A percentile compares a stretch with the other conserved stretches of the same genome.
These are phyloP conservation scores for Pelecanoides urinatrix DNA, from an alignment of 2,113 vertebrate genomes.

Conservation along the genomic window DNA sequence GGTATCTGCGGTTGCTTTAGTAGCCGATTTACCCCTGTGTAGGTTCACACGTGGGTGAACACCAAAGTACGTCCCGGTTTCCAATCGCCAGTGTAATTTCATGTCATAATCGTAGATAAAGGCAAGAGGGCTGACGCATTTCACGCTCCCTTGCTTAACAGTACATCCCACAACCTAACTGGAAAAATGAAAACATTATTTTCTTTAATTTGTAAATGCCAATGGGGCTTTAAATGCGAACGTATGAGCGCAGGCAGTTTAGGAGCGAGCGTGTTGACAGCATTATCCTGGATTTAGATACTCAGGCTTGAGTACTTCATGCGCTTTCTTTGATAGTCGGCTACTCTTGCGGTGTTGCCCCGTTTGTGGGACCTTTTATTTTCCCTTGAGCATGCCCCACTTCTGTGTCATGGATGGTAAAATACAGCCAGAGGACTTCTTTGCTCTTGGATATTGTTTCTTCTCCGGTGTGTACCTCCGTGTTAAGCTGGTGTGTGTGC, in stretches of 20 bases:
- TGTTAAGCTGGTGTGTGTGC: neutral
- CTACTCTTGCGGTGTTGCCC: neutral
- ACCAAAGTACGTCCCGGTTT: neutral
- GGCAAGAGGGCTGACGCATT: neutral
- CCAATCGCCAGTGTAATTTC: rapidly evolving
- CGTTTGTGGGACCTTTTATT: neutral
- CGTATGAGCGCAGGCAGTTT: neutral
- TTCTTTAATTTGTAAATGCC: neutral
- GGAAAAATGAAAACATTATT: neutral
- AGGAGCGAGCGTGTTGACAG: neutral
- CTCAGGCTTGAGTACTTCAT: neutral
- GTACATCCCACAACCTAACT: neutral
- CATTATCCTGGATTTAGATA: neutral
- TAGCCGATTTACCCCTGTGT: neutral
- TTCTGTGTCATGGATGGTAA: neutral
- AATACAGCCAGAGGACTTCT: neutral
- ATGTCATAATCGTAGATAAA: neutral
- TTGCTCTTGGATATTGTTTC: neutral
- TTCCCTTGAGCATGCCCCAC: neutral
- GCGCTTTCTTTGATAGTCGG: neutral
- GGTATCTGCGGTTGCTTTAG: neutral
- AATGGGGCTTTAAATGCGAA: neutral
- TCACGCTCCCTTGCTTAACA: rapidly evolving
- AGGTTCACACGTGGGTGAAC: neutral
- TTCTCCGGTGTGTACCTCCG: neutral